phyloP scores from a whole-genome alignment of 2,113 vertebrate species.

The Microcebus griseorufus region DNA sequence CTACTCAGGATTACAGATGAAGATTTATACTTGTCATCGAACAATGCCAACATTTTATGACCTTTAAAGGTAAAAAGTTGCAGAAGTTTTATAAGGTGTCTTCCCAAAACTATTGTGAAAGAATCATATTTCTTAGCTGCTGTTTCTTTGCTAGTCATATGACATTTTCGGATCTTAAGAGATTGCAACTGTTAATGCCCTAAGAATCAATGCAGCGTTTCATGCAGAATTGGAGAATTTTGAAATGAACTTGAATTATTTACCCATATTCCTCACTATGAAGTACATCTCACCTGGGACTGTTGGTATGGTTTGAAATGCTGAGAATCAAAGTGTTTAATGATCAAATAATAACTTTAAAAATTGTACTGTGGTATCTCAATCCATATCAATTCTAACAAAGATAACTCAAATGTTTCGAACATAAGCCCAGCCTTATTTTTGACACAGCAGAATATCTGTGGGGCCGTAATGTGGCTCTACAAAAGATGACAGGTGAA shows the following conservation, averaged over 20 bases:
- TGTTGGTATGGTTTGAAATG: neutral
- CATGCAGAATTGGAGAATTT: neutral
- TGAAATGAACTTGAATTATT: constrained; percentile 43
- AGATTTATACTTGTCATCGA: neutral
- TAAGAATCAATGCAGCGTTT: neutral
- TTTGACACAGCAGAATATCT: constrained; percentile 32
- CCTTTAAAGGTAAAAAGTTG: neutral
- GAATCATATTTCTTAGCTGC: constrained; percentile 1
- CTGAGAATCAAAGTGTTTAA: constrained; percentile 40
- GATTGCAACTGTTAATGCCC: neutral
- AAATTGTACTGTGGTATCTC: constrained; percentile 8
- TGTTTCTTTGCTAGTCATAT: neutral
- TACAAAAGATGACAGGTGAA: constrained; percentile 39
- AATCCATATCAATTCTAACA: constrained; percentile 17
- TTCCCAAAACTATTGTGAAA: constrained; percentile 34
- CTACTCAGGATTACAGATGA: neutral
- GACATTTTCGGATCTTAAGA: neutral
- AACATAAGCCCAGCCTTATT: constrained; percentile 19
- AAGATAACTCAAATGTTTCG: constrained; percentile 7
- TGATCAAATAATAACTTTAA: constrained; percentile 22
- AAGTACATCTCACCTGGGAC: neutral
- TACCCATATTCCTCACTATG: neutral
- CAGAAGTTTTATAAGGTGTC: constrained; percentile 11
- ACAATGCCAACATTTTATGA: neutral
- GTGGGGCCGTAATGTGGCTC: neutral